Base-by-base conservation (phyloP, 2,888 invertebrate species). In the Lasioglossum oenotherae region DNA sequence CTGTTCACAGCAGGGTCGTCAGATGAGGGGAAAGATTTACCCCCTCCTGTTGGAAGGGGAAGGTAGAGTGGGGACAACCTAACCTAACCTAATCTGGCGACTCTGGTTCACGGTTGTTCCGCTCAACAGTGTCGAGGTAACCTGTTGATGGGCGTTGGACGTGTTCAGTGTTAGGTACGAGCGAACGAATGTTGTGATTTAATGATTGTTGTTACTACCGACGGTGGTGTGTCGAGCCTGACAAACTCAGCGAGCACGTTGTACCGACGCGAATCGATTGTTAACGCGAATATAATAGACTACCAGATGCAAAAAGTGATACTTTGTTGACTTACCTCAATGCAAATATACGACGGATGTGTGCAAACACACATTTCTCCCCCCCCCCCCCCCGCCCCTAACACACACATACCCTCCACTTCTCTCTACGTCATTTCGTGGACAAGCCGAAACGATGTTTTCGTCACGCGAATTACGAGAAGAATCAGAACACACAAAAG, bases 211-310 rank as follows among this genome's bases (percentile, higher is more conserved):
- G 35, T 67, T 49, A 75, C 31, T 64, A 87, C 72, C 74, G 57
- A 72, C 73, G 49, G 10, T 64, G 74, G 53, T n/a, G 53, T 82
- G 69, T 41, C 60, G 5, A 60, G 5, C 35, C 16, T 16, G n/a
- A 16, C 31, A 35, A 41, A n/a, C 46, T 78, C 19, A 69, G 60
- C 44, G 81, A 71, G 35, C 44, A 74, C 14, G 75, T 76, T 79
- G 57, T 77, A 79, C 71, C 35, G 14, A 80, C 57, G 79, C 73
- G 46, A 67, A 75, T 75, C 78, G 41, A 83, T 87, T 83, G 87
- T 87, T 87, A 78, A 78, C n/a, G 80, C 73, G 87, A 84, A 41
- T 81, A 38, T 75, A 78, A 78, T 74, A 67, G 77, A 78, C 19
- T 87, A 84, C 80, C 81, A 35, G 72, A 60, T 75, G 27, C 49